These are phyloP conservation scores for Cephus sareptanus DNA, from an alignment of 2,888 invertebrate species.

Conservation along the genomic window DNA sequence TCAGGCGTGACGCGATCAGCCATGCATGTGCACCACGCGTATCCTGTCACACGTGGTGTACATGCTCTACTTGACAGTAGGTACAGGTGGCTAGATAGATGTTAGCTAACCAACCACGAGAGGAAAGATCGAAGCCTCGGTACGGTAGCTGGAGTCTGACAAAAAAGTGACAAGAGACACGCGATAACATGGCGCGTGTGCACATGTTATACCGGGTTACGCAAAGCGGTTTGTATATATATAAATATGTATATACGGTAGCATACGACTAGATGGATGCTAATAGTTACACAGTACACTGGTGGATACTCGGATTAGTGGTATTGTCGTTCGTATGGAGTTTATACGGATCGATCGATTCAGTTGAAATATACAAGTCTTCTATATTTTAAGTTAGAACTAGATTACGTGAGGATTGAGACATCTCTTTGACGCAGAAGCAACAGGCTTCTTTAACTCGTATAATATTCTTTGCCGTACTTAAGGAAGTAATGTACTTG, in stretches of 20 bases:
- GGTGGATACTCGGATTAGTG: neutral
- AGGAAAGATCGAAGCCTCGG: neutral
- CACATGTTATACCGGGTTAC: neutral
- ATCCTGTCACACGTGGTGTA: neutral
- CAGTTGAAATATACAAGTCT: neutral
- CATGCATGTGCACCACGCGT: constrained; percentile 9
- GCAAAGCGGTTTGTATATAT: neutral
- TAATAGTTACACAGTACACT: neutral
- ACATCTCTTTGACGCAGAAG: neutral
- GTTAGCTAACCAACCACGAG: neutral
- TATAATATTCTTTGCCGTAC: neutral
- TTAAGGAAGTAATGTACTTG: neutral
- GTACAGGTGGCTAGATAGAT: neutral
- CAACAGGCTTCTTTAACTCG: neutral
- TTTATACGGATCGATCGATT: neutral
- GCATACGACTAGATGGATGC: neutral
- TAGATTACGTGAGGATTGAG: neutral
- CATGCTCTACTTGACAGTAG: neutral
- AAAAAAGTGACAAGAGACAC: neutral
- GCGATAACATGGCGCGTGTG: neutral
- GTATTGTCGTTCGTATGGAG: neutral
- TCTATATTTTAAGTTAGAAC: neutral
- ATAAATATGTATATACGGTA: neutral
- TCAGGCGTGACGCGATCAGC: neutral
- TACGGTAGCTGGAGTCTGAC: neutral